Evolutionary conservation across 2,113 vertebrate genomes (phyloP).

Genomic region (Rhinoderma darwinii): DNA sequence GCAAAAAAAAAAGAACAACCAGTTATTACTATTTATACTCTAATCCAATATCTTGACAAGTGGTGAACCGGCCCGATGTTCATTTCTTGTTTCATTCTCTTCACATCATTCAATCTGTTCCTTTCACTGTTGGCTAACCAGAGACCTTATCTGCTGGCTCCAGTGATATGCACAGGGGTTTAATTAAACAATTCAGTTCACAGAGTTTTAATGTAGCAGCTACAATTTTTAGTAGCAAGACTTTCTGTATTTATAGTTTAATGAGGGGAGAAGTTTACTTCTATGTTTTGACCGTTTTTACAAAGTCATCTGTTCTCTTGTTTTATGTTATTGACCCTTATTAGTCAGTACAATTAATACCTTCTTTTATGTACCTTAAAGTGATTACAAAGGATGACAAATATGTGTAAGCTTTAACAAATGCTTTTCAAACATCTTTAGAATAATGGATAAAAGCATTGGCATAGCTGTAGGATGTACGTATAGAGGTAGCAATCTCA

Average conservation of each 20-base stretch:
- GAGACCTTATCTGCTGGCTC: slow-evolving; percentile 43
- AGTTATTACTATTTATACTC: neutral
- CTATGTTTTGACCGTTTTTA: neutral
- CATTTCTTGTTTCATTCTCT: slow-evolving; percentile 33
- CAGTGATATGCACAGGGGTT: neutral
- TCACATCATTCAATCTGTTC: slow-evolving; percentile 51
- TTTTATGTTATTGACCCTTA: slow-evolving; percentile 31
- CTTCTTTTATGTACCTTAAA: neutral
- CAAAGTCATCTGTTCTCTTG: neutral
- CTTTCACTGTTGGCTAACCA: neutral
- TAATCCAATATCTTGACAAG: neutral
- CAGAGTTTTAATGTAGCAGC: slow-evolving; percentile 27
- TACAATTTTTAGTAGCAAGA: slow-evolving; percentile 36
- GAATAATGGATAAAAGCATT: neutral
- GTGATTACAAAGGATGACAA: neutral
- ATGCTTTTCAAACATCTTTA: neutral
- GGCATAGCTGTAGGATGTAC: no score
- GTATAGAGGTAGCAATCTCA: no score
- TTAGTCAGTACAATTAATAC: slow-evolving; percentile 13
- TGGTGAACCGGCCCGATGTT: neutral
- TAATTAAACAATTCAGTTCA: slow-evolving; percentile 52
- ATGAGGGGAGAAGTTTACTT: slow-evolving; percentile 10
- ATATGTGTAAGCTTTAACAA: neutral
- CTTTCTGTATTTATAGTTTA: slow-evolving; percentile 1
- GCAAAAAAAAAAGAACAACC: neutral